Evolutionary conservation across 2,888 invertebrate genomes (phyloP).

Genomic region (Caenorhabditis sp.): DNA sequence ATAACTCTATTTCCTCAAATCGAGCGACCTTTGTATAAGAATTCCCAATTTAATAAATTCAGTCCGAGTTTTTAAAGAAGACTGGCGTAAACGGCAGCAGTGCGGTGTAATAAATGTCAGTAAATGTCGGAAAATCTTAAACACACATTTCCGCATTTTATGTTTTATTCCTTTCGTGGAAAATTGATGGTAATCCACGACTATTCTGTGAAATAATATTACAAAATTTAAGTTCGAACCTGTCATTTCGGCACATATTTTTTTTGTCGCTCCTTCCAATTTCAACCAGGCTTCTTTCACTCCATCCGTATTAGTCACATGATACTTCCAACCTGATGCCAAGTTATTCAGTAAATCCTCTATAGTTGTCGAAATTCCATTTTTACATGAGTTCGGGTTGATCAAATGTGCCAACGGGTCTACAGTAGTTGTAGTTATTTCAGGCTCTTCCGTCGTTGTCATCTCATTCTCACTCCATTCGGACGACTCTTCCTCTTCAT

Average conservation of each 20-base stretch:
- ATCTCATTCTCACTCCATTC: neutral
- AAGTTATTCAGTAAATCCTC: constrained; percentile 64
- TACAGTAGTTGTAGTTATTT: constrained; percentile 20
- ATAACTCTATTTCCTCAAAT: constrained; percentile 6
- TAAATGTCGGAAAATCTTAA: too few species aligned
- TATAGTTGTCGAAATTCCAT: constrained; percentile 54
- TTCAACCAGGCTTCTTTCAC: constrained; percentile 64
- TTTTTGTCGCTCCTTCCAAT: constrained; percentile 61
- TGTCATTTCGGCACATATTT: constrained; percentile 60
- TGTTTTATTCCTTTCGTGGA: too few species aligned
- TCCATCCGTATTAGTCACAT: constrained; percentile 67
- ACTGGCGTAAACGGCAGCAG: too few species aligned
- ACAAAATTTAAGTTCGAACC: constrained; percentile 24
- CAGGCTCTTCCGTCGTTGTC: constrained; percentile 6
- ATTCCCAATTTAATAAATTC: too few species aligned
- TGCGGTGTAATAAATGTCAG: too few species aligned
- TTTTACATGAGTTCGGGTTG: constrained; percentile 57
- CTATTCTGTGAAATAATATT: neutral
- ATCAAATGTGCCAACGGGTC: constrained; percentile 48
- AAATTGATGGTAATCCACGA: too few species aligned
- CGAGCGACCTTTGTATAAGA: too few species aligned
- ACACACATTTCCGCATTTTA: too few species aligned
- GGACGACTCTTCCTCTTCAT: neutral
- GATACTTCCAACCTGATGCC: constrained; percentile 68
- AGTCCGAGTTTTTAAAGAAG: too few species aligned